These are phyloP conservation scores for Chamaetylas fuelleborni DNA, from an alignment of 2,113 vertebrate species.

Conservation along the genomic window DNA sequence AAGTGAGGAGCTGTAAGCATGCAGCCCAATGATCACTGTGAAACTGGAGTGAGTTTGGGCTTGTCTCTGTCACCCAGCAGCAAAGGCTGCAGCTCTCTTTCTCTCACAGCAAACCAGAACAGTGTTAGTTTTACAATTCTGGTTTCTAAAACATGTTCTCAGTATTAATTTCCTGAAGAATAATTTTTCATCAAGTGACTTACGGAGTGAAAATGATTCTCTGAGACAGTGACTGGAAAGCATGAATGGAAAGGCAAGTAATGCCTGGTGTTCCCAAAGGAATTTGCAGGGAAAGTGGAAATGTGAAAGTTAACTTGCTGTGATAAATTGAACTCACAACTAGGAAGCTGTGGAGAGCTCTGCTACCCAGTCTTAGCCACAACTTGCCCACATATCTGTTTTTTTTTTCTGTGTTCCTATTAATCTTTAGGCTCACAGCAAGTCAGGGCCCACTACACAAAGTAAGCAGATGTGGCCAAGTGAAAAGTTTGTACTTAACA, in stretches of 20 bases:
- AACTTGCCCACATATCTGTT: background rate
- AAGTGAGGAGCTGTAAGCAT: fast-evolving
- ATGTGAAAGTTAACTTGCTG: background rate
- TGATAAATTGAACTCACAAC: background rate
- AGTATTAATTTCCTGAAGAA: slow-evolving; percentile 2
- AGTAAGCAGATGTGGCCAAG: background rate
- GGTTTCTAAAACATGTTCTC: background rate
- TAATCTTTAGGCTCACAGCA: background rate
- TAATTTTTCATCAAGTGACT: background rate
- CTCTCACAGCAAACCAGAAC: background rate
- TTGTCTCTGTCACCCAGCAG: background rate
- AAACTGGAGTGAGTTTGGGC: fast-evolving
- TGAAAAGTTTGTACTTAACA: background rate
- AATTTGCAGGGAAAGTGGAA: background rate
- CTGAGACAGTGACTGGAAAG: background rate
- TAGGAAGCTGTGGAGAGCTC: background rate
- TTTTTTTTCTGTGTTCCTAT: background rate
- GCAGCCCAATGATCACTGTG: fast-evolving
- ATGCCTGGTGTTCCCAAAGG: background rate
- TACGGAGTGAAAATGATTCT: background rate
- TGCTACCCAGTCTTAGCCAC: background rate
- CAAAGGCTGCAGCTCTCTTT: background rate
- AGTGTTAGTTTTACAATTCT: background rate
- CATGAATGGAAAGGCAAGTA: background rate
- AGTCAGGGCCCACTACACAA: background rate